Evolutionary conservation across 2,888 invertebrate species (phyloP), one percentile per base, ranked within the genome.

Genomic region (Achlya flavicornis): DNA sequence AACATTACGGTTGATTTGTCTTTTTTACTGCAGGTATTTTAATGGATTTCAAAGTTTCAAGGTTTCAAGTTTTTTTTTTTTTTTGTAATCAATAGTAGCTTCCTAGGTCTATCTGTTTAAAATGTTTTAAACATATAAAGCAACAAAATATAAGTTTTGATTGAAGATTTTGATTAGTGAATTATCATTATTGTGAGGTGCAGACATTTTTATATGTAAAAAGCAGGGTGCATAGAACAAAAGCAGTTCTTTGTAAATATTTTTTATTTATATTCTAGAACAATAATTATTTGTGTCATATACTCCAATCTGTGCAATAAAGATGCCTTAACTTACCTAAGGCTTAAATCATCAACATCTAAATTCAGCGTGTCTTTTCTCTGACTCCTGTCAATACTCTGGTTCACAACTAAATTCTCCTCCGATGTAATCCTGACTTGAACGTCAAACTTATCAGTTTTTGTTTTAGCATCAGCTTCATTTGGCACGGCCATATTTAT

Each of bases 281-380:
- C 35, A 58, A 32, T 57, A 0, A n/a, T 4, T 58, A 48, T 16
- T 16, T 53, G 53, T 53, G 46, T n/a, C 46, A 16, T 48, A 16
- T 6, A 16, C 10, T 19, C 48, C 48, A 48, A 41, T 33, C n/a
- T 35, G 58, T 33, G 58, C 32, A 58, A 32, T 41, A 48, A 61
- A 61, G 1, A 58, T 61, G 63, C 62, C 33, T 26, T 48, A 48
- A 71, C 81, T 82, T 68, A 92, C 89, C 94, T 92, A 12, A 95
- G 79, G 73, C 95, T 95, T 26, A 94, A 74, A 68, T 94, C 94
- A 79, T 95, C 95, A 4, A 92, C 88, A 81, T 95, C 95, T 66
- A 93, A 84, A 70, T 93, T 93, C n/a, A 94, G 82, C 0, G 92
- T 90, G 61, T 94, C 92, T 73, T 90, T 91, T 68, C 86, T 84